Base-by-base conservation (phyloP, 2,113 vertebrate genomes). In the Labeo rohita region DNA sequence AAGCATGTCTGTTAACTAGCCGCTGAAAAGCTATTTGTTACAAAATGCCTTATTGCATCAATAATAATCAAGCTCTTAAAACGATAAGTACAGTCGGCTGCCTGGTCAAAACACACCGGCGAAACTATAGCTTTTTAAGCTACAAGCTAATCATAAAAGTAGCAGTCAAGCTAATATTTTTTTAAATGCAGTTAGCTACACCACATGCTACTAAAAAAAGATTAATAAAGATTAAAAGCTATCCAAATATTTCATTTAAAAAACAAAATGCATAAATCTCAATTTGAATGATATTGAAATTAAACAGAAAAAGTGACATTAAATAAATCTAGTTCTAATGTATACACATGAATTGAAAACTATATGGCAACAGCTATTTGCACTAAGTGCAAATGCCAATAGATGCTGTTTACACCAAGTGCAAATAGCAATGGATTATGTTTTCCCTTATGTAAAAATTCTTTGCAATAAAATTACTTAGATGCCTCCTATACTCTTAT, bases 11-110 rank as follows among this genome's bases (percentile, higher is more conserved):
- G 61, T 23, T 66, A 81, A 81, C 61, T 81, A 66, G 15, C 45
- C 9, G 6, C n/a, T 28, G n/a, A 81, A 81, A 81, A 81, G 79
- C 79, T 34, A 80, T 81, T 66, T 34, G 45, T 50, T 81, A 50
- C n/a, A 68, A 66, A 80, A 45, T 63, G 21, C n/a, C 12, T 76
- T 43, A 47, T 80, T 47, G 56, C 78, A 63, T 47, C 78, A 23
- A 61, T 63, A 63, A 63, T 80, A 34, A 34, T 52, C 74, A 77
- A 28, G 47, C 13, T 28, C 23, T 18, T 23, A 34, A 28, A 77
- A 77, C 34, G 0, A 52, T 23, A 75, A 4, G 23, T 5, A 34
- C 7, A 79, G 5, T 43, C 18, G 28, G 39, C 13, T 59, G 6
- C n/a, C 23, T 54, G 11, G 45, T 47, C 21, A 65, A 63, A 65